Conservation (phyloP, 92 coral and sea anemone genomes). For the Blastomussa wellsi region DNA sequence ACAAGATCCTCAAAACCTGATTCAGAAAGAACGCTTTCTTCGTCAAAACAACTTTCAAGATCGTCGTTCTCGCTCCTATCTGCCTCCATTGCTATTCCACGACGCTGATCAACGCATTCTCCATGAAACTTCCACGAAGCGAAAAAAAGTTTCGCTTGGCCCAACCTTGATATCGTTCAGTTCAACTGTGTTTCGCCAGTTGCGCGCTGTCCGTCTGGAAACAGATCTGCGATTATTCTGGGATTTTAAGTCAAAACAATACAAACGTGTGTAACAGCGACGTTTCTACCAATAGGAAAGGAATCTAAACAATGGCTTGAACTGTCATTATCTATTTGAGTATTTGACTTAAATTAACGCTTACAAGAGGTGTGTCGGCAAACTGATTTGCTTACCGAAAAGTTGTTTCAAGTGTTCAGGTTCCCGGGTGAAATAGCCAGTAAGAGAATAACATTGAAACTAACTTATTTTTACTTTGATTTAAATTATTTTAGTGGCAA, state of each 20-base stretch:
- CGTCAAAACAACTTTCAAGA: background rate
- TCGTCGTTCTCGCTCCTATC: background rate
- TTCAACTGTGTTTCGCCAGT: background rate
- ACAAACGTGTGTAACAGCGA: background rate
- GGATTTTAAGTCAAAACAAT: background rate
- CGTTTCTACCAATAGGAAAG: background rate
- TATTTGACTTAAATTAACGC: too few relatives aligned
- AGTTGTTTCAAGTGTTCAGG: too few relatives aligned
- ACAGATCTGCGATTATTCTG: background rate
- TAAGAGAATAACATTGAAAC: too few relatives aligned
- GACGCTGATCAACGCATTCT: background rate
- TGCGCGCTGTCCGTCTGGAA: background rate
- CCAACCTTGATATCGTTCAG: background rate
- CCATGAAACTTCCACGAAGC: background rate
- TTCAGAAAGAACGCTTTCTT: conserved; percentile 20
- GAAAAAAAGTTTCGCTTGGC: background rate
- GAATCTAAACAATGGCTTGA: background rate
- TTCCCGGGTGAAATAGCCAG: too few relatives aligned
- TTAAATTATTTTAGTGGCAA: too few relatives aligned
- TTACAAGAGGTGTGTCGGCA: too few relatives aligned
- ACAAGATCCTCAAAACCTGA: conserved; percentile 33
- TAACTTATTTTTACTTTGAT: too few relatives aligned
- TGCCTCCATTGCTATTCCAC: background rate
- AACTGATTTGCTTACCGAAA: too few relatives aligned
- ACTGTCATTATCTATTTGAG: background rate